Evolutionary conservation across 2,888 invertebrate genomes (phyloP), one percentile per base, ranked within the genome.

Genomic region (Drosophila mercatorum): DNA sequence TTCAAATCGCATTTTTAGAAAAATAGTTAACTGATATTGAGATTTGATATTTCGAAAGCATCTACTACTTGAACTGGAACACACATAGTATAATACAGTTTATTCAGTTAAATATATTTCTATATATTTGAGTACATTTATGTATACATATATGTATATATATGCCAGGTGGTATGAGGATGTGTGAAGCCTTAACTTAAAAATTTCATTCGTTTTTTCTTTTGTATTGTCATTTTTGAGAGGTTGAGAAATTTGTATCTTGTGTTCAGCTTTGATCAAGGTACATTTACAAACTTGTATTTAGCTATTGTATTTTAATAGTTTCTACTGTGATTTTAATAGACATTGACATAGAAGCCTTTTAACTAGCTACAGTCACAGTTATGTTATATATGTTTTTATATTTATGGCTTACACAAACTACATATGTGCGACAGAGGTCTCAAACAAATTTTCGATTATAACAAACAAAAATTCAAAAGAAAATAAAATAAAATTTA

Each of bases 161-260:
- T 73, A 7, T 52, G 10, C 59, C 53, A 67, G 76, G 68, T 75
- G 71, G 76, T 75, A 41, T 8, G 44, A 28, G 43, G 28, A 70
- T 73, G 68, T 57, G 26, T 63, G 31, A 63, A 53, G 58, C 44
- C 70, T 51, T 68, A 63, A 34, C 63, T 53, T 55, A 56, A 55
- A 44, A 65, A 46, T 65, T 49, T 73, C n/a, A 41, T 53, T 63
- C 60, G 60, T 40, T 41, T 11, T 22, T 28, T 17, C 2, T 52
- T 61, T 75, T 47, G 87, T 84, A 84, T 84, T 84, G 83, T 84
- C 83, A 84, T 88, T 71, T 82, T 80, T 47, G 26, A 87, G 88
- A 87, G 85, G 83, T 87, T 63, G 63, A 74, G 66, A 74, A 61
- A 69, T 75, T 78, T 72, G 59, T 74, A 78, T 72, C 63, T 66